These are phyloP conservation scores for Dromiciops gliroides DNA, from an alignment of 2,113 vertebrate genomes.

Conservation along the genomic window DNA sequence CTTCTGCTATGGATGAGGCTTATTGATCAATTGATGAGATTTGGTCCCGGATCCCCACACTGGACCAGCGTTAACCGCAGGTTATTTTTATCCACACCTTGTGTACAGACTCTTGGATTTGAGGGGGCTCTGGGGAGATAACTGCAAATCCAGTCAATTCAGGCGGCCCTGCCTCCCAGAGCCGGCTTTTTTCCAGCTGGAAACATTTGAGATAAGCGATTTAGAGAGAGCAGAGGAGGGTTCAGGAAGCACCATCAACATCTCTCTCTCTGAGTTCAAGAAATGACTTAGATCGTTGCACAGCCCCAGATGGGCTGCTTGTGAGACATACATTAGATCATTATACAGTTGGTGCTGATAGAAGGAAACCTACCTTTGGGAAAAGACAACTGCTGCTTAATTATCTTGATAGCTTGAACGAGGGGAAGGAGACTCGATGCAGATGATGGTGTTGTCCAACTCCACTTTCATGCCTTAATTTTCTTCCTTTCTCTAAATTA, in stretches of 20 bases:
- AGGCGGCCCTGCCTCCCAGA: neutral
- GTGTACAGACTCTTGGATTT: neutral
- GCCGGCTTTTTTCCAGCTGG: neutral
- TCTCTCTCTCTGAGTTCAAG: neutral
- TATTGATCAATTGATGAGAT: neutral
- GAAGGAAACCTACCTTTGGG: neutral
- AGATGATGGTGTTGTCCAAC: neutral
- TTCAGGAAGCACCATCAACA: neutral
- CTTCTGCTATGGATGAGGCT: neutral
- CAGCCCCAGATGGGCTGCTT: neutral
- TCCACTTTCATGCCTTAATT: neutral
- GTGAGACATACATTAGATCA: neutral
- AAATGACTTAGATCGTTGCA: neutral
- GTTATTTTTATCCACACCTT: conserved; percentile 71
- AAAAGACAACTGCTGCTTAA: neutral
- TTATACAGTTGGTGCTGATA: neutral
- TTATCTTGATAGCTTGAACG: neutral
- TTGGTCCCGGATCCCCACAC: conserved; percentile 34
- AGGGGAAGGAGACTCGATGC: neutral
- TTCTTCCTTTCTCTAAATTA: neutral
- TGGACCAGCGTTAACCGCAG: neutral
- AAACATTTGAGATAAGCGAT: neutral
- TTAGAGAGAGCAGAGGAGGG: neutral
- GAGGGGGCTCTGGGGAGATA: conserved; percentile 5
- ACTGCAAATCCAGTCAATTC: neutral